Conservation (phyloP, 2,113 vertebrate genomes). For the Stomatorhinus ivindoensis region DNA sequence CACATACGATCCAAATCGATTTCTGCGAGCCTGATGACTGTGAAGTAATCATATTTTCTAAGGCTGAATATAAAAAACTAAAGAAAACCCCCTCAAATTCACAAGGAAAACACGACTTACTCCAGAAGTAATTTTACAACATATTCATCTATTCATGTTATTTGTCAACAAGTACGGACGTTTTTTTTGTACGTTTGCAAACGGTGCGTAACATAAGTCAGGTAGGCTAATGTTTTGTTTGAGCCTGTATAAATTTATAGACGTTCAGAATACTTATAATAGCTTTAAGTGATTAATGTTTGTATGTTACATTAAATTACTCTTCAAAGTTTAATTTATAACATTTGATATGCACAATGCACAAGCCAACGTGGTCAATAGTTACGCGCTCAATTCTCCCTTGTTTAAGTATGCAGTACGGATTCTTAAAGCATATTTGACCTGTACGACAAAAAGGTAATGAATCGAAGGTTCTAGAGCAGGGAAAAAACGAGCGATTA, state of each 20-base stretch:
- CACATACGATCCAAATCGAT: not conserved
- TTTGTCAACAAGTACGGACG: not conserved
- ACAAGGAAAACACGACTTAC: not conserved
- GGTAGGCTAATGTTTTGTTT: not conserved
- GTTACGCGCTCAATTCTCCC: not conserved
- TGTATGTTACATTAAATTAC: not conserved
- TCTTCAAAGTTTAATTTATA: not conserved
- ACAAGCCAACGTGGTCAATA: not conserved
- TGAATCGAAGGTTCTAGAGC: constrained; percentile 16
- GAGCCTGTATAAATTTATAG: not conserved
- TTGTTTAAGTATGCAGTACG: not conserved
- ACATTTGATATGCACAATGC: not conserved
- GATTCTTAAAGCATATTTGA: not conserved
- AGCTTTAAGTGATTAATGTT: not conserved
- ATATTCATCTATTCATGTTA: not conserved
- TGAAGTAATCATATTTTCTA: not conserved
- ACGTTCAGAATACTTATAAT: not conserved
- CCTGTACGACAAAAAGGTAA: not conserved
- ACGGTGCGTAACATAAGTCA: not conserved
- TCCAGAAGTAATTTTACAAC: not conserved
- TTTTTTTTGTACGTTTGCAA: not conserved
- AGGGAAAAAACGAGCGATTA: not conserved
- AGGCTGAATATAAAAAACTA: not conserved
- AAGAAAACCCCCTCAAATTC: not conserved
- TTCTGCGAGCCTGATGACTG: not conserved